phyloP scores from a whole-genome alignment of 2,113 vertebrate species.

The Leucopsar rothschildi region DNA sequence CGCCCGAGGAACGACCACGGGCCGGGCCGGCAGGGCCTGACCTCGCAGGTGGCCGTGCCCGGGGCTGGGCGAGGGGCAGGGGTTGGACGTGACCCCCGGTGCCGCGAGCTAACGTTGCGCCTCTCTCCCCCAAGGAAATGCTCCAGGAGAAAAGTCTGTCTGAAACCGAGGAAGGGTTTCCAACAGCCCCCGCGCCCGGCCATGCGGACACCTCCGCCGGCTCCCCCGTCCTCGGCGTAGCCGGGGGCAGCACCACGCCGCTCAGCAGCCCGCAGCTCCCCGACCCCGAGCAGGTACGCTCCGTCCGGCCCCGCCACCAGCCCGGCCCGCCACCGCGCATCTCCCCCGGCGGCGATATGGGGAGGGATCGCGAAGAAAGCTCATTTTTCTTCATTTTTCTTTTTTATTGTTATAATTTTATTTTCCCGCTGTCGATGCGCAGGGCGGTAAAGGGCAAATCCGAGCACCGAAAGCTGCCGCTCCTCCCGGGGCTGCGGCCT shows the following conservation, averaged over 20 bases:
- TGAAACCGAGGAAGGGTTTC: conserved; percentile 86
- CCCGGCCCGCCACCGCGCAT: neutral
- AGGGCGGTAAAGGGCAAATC: neutral
- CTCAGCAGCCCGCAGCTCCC: conserved; percentile 78
- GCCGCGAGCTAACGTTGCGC: neutral
- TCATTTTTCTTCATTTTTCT: fast-evolving
- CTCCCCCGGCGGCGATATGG: fast-evolving
- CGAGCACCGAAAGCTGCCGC: neutral
- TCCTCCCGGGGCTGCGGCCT: neutral
- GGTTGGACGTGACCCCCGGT: neutral
- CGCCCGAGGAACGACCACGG: neutral
- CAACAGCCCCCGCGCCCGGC: conserved; percentile 73
- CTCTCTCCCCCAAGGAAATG: conserved; percentile 83
- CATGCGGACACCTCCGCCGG: conserved; percentile 78
- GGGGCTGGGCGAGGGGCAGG: too few species aligned
- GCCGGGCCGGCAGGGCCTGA: neutral
- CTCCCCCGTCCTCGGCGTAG: conserved; percentile 76
- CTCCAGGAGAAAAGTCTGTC: conserved; percentile 94
- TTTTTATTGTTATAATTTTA: too few species aligned
- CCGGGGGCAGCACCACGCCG: conserved; percentile 74
- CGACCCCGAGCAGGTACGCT: conserved; percentile 87
- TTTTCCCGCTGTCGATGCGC: neutral
- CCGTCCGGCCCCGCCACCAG: neutral
- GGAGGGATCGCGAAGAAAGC: neutral
- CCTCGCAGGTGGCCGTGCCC: neutral